Base-by-base conservation (phyloP, 30 jellyfish, hydroid and myxozoan genomes). In the Pseudorhiza aurosa region DNA sequence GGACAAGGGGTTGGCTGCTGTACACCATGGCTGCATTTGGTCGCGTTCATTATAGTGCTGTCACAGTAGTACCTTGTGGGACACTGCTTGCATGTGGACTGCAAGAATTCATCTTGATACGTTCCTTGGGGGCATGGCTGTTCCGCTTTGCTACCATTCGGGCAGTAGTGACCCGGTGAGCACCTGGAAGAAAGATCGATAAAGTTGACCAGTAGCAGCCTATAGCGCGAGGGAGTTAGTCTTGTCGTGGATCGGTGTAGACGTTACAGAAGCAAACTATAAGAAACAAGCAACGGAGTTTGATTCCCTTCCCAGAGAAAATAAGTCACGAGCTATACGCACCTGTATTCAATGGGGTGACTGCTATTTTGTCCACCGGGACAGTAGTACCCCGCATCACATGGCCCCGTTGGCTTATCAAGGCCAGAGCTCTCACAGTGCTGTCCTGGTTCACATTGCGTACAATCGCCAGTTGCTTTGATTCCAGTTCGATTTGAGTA, bases 121-220 rank as follows among this genome's bases (percentile, higher is more conserved):
- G 96, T 29, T 46, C 98, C 98, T 0, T 95, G 63, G 21, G 53
- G 67, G 67, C 98, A 92, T 17, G 98, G 98, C 46, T n/a, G 67
- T 75, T 85, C 71, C 43, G 74, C 83, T 83, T 65, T 56, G 95
- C 96, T 92, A 22, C 98, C 98, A 28, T 63, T 64, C 24, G 95
- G 95, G 44, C 98, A 92, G 82, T 55, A 79, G 65, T 92, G 85
- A 21, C 98, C 98, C 0, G 98, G 98, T 27, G 98, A 85, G 47
- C 98, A 92, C 65, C 98, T 85, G 71, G 9, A 56, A 49, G n/a
- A n/a, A n/a, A n/a, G n/a, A n/a, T n/a, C n/a, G n/a, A 25, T 9
- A 46, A 36, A 60, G 11, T 2, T 12, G 44, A 0, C n/a, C 24
- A 1, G 8, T 5, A 0, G 3, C 28, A 12, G 35, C 2, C 28